Percentiles rank a stretch among this genome's conserved stretches.
These are phyloP conservation scores for Xylota sylvarum DNA, from an alignment of 2,888 invertebrate species.

Conservation along the genomic window DNA sequence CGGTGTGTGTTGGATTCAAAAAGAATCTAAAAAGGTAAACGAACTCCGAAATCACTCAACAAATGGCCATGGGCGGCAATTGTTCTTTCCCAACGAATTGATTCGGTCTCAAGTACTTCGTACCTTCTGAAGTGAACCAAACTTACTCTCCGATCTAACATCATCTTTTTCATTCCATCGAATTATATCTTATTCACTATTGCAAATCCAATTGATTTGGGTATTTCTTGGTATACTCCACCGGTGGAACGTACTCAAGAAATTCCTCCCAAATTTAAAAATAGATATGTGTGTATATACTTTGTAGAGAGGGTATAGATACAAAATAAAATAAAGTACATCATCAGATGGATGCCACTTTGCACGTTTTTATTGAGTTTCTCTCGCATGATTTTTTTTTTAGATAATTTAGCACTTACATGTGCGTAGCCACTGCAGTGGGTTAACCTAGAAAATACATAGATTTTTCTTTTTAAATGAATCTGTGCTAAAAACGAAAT, in stretches of 20 bases:
- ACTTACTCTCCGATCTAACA: too few species aligned
- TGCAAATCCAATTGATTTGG: constrained; percentile 17
- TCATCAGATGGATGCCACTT: background rate
- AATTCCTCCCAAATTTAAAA: constrained; percentile 17
- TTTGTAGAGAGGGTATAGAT: background rate
- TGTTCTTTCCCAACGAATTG: background rate
- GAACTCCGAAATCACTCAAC: constrained; percentile 40
- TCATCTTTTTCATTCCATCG: background rate
- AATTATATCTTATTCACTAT: constrained; percentile 10
- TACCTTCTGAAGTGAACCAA: background rate
- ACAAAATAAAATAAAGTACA: background rate
- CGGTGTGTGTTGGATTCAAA: background rate
- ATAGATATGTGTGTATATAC: background rate
- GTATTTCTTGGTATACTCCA: constrained; percentile 7
- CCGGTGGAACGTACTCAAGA: constrained; percentile 6
- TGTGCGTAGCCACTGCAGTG: background rate
- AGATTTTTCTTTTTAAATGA: background rate
- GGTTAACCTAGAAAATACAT: background rate
- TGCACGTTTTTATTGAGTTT: constrained; percentile 6
- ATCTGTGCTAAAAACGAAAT: background rate
- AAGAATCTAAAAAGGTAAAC: constrained; percentile 30
- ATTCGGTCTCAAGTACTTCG: background rate
- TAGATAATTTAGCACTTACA: background rate
- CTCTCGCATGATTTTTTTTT: background rate
- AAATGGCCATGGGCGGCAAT: constrained; percentile 22